Percentiles rank a stretch among this genome's conserved stretches.
These are phyloP conservation scores for Amblyopsis rosae DNA, from an alignment of 2,113 vertebrate genomes.

Conservation along the genomic window DNA sequence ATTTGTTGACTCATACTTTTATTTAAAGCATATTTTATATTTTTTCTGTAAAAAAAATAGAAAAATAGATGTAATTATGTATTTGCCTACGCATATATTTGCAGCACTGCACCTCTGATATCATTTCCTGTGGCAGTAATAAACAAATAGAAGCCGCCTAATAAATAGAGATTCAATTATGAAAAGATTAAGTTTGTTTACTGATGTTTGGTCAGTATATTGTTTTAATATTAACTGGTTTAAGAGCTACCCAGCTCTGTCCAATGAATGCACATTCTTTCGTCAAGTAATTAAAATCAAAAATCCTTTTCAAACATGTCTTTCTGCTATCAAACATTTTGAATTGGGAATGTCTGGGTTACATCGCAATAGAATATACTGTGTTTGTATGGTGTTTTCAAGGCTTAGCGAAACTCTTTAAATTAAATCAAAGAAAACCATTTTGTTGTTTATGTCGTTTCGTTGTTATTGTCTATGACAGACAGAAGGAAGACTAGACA, in stretches of 20 bases:
- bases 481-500: conserved; percentile 31
- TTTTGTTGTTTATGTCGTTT: conserved; percentile 33
- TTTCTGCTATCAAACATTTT: conserved; percentile 30
- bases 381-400: conserved; percentile 38
- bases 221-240: conserved; percentile 53
- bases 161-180: conserved; percentile 59
- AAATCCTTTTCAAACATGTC: conserved; percentile 67
- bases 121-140: conserved; percentile 7
- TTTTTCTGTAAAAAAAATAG: not conserved
- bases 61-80: not conserved
- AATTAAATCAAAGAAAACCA: conserved; percentile 45
- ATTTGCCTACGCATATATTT: conserved; percentile 26
- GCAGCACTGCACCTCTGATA: conserved; percentile 15
- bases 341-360: conserved; percentile 1
- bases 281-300: conserved; percentile 54
- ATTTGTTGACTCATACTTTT: conserved; percentile 12
- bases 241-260: conserved; percentile 13
- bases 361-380: conserved; percentile 5
- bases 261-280: not conserved
- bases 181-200: conserved; percentile 42
- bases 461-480: no score
- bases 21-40: conserved; percentile 12
- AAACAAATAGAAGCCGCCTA: conserved; percentile 35
- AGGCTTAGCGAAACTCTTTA: conserved; percentile 45
- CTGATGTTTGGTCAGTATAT: not conserved